phyloP scores from a whole-genome alignment of 2,797 vertebrate genomes.

The Lerista edwardsae region DNA sequence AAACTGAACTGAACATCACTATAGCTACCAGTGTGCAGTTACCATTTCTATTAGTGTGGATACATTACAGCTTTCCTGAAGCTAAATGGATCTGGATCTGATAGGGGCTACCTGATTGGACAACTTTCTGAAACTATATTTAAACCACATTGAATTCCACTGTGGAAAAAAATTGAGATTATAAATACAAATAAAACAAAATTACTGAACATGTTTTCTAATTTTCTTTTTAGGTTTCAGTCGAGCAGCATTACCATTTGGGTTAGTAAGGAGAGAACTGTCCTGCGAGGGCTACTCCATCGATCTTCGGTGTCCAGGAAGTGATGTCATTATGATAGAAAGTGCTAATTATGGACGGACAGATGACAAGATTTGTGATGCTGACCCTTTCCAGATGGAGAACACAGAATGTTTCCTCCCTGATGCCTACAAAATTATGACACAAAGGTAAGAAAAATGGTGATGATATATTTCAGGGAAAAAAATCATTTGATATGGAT shows the following conservation, averaged over 20 bases:
- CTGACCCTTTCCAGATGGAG: slow-evolving; percentile 99
- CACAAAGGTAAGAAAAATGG: slow-evolving; percentile 88
- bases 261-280: slow-evolving; percentile 94
- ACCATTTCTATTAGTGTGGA: neutral
- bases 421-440: slow-evolving; percentile 99
- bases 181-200: neutral
- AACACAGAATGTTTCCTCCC: slow-evolving; percentile 99
- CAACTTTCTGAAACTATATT: too few species aligned
- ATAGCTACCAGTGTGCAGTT: neutral
- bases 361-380: slow-evolving; percentile 99
- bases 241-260: slow-evolving; percentile 93
- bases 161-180: too few species aligned
- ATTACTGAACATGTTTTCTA: neutral
- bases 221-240: slow-evolving; percentile 85
- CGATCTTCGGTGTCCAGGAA: slow-evolving; percentile 97
- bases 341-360: slow-evolving; percentile 98
- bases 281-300: slow-evolving; percentile 99
- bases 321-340: slow-evolving; percentile 99
- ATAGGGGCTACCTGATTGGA: too few species aligned
- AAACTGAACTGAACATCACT: neutral
- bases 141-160: too few species aligned
- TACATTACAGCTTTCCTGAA: too few species aligned
- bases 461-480: neutral
- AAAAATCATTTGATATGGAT: neutral
- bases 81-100: too few species aligned